Evolutionary conservation across 2,113 vertebrate species (phyloP), one percentile per base, ranked within the genome.

Genomic region (Corythornis vintsioides): DNA sequence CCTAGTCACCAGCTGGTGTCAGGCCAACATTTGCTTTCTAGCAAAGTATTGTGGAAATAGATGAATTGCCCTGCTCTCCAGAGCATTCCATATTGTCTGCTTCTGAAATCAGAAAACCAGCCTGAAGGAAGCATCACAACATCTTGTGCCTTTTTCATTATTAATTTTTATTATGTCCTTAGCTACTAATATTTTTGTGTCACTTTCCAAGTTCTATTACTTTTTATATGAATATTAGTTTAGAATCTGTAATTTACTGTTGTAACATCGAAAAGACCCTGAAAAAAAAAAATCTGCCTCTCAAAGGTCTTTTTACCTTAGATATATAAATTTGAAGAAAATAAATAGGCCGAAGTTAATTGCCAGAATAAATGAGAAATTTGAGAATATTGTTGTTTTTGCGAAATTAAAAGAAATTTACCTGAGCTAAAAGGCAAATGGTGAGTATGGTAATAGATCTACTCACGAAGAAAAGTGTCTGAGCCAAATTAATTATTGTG

Each of bases 1-100:
- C 88, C 92, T 92, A 92, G 95, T 96, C 86, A 82, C 96, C 96
- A 96, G 93, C 80, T 96, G 95, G 92, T 93, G 96, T 96, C 96
- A 96, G 95, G 95, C 90, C 92, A 95, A 95, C 93, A 93, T 96
- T 95, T 95, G 86, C 92, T 94, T 96, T 89, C 85, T 64, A 89
- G 90, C 25, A 42, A 66, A 86, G 80, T 71, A 88, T 67, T 92
- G 86, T 66, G 89, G 90, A 94, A 94, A 84, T 85, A 87, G 92
- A 95, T 94, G 73, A 92, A 94, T 95, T 89, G 71, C 80, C 38
- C 56, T 90, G 66, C 76, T 93, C 83, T 94, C 90, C 82, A 76
- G 90, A 96, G 89, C 89, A 83, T 93, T 88, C 65, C 79, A 29
- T 84, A 78, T 43, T 91, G 65, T n/a, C 87, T 91, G 76, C 55